phyloP scores from a whole-genome alignment of 2,797 vertebrate genomes.

The Typhlichthys eigenmanni region DNA sequence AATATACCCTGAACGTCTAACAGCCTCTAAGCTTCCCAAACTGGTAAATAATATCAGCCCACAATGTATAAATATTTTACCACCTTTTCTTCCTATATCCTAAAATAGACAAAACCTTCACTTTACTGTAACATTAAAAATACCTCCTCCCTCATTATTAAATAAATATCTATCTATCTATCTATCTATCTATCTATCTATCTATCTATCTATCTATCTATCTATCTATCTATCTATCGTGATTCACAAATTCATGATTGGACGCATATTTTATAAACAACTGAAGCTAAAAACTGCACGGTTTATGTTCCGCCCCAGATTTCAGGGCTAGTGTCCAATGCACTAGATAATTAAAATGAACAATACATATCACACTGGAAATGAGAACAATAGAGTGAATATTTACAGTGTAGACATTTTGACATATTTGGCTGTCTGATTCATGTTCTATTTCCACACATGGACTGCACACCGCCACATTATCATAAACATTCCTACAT shows the following conservation, averaged over 20 bases:
- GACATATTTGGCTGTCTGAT: neutral
- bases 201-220: too few species aligned
- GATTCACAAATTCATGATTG: neutral
- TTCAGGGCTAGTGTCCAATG: conserved; percentile 3
- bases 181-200: too few species aligned
- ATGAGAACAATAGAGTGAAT: conserved; percentile 39
- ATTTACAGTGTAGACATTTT: conserved; percentile 52
- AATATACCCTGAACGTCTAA: conserved; percentile 11
- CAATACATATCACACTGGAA: conserved; percentile 23
- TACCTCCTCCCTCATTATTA: conserved; percentile 3
- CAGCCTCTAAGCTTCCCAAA: conserved; percentile 2
- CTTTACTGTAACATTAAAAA: neutral
- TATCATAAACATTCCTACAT: conserved; percentile 45
- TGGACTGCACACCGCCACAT: conserved; percentile 46
- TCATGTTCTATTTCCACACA: conserved; percentile 1
- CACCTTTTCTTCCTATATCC: neutral
- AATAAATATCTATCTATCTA: neutral
- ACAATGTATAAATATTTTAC: neutral
- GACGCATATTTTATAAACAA: neutral
- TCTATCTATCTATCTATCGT: neutral
- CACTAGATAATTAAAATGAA: conserved; percentile 4
- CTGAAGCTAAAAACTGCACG: neutral
- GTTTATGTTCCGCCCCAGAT: neutral
- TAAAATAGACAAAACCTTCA: too few species aligned
- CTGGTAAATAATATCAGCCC: neutral